These are phyloP conservation scores for Agriotes lineatus DNA, from an alignment of 2,888 invertebrate species.

Conservation along the genomic window DNA sequence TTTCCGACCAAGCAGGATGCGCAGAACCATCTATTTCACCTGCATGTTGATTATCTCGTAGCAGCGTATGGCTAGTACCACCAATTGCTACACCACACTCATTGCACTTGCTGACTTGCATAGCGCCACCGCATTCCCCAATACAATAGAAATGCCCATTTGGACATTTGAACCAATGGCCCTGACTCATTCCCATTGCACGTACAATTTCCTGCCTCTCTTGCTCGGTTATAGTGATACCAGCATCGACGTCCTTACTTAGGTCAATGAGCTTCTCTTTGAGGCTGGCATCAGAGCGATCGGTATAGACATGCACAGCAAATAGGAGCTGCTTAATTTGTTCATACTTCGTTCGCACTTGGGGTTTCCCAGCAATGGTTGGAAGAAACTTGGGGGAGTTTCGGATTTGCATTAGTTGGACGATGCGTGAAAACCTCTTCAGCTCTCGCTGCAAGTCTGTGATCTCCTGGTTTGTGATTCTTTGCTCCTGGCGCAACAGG, in stretches of 20 bases:
- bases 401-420: conserved; percentile 49
- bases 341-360: not conserved
- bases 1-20: conserved; percentile 68
- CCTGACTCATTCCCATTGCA: conserved; percentile 70
- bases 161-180: conserved; percentile 80
- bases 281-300: conserved; percentile 42
- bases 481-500: conserved; percentile 46
- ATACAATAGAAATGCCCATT: conserved; percentile 78
- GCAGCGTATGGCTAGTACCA: conserved; percentile 67
- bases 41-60: conserved; percentile 66
- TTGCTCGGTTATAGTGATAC: conserved; percentile 59
- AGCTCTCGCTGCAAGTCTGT: conserved; percentile 58
- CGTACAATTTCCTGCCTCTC: conserved; percentile 70
- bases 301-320: conserved; percentile 44
- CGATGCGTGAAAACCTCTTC: conserved; percentile 55
- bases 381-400: not conserved
- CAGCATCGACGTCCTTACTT: conserved; percentile 42
- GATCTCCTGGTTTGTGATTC: conserved; percentile 58
- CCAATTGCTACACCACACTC: conserved; percentile 73
- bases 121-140: conserved; percentile 77
- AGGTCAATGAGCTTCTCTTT: conserved; percentile 40
- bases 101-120: conserved; percentile 67
- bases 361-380: not conserved
- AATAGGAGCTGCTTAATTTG: conserved; percentile 38
- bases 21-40: conserved; percentile 70